Percentiles rank a stretch among this genome's conserved stretches.
Evolutionary conservation across 2,797 vertebrate species (phyloP).

Genomic region (Periophthalmus magnuspinnatus): DNA sequence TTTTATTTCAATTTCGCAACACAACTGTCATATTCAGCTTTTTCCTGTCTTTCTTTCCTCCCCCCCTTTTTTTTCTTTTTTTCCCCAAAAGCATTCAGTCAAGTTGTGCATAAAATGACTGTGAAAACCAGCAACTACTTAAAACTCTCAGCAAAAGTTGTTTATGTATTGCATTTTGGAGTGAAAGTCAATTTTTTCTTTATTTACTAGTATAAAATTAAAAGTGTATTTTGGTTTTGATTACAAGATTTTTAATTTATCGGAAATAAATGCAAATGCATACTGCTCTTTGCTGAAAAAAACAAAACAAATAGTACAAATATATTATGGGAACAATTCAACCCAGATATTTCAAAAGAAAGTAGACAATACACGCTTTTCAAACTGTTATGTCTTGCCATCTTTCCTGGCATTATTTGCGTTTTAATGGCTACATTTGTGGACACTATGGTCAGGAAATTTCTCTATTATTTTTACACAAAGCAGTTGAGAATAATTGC

Average conservation of each 20-base stretch:
- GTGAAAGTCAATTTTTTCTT: neutral
- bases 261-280: too few relatives aligned
- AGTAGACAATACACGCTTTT: neutral
- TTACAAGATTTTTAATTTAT: too few relatives aligned
- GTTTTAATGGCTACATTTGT: slow-evolving; percentile 43
- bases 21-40: neutral
- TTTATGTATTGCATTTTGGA: neutral
- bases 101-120: neutral
- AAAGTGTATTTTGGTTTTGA: too few relatives aligned
- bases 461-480: slow-evolving; percentile 42
- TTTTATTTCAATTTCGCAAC: neutral
- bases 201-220: neutral
- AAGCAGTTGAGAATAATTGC: slow-evolving; percentile 54
- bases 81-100: neutral
- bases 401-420: slow-evolving; percentile 9
- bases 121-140: neutral
- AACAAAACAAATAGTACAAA: too few relatives aligned
- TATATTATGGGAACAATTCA: too few relatives aligned
- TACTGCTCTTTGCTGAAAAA: too few relatives aligned
- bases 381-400: neutral
- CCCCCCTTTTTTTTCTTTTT: too few relatives aligned
- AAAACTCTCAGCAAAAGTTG: too few relatives aligned
- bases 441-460: slow-evolving; percentile 49
- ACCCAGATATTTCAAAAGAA: neutral
- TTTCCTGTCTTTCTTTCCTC: neutral